A percentile compares a stretch with the other conserved stretches of the same genome.
Evolutionary conservation across 2,888 invertebrate species (phyloP).

Genomic region (Monochamus alternatus): DNA sequence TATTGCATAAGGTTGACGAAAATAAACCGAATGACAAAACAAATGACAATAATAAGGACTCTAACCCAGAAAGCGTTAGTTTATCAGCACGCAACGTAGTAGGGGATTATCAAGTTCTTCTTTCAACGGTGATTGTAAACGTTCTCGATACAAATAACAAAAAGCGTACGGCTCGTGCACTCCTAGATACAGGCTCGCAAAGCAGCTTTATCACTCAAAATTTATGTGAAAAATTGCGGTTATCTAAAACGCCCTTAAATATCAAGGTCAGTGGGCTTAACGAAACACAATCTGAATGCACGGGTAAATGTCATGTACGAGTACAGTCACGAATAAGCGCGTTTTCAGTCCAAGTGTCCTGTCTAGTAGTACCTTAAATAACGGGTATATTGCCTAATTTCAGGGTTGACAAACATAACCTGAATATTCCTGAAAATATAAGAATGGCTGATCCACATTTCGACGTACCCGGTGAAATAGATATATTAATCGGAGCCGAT

Average conservation of each 20-base stretch:
- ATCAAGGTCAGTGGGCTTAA: conserved; percentile 40
- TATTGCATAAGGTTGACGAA: too few relatives aligned
- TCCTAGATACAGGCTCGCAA: conserved; percentile 35
- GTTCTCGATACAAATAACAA: conserved; percentile 35
- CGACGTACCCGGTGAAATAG: conserved; percentile 38
- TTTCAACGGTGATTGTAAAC: conserved; percentile 24
- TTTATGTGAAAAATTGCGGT: conserved; percentile 11
- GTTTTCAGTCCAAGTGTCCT: conserved; percentile 25
- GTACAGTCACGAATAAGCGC: conserved; percentile 28
- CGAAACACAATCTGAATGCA: conserved; percentile 23
- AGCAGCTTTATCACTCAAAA: conserved; percentile 33
- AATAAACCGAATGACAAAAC: too few relatives aligned
- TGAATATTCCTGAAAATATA: conserved; percentile 41
- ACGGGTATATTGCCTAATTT: conserved; percentile 36
- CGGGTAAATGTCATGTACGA: background rate
- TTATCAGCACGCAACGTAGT: background rate
- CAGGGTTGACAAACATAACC: conserved; percentile 13
- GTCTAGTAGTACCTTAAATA: conserved; percentile 43
- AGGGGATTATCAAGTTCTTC: conserved; percentile 26
- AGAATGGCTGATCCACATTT: conserved; percentile 45
- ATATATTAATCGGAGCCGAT: conserved; percentile 46
- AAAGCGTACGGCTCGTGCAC: conserved; percentile 24
- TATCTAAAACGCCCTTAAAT: conserved; percentile 9
- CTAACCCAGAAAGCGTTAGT: too few relatives aligned
- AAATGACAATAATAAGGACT: too few relatives aligned